These are phyloP conservation scores for Furcifer pardalis DNA, from an alignment of 2,797 vertebrate species.

Conservation along the genomic window DNA sequence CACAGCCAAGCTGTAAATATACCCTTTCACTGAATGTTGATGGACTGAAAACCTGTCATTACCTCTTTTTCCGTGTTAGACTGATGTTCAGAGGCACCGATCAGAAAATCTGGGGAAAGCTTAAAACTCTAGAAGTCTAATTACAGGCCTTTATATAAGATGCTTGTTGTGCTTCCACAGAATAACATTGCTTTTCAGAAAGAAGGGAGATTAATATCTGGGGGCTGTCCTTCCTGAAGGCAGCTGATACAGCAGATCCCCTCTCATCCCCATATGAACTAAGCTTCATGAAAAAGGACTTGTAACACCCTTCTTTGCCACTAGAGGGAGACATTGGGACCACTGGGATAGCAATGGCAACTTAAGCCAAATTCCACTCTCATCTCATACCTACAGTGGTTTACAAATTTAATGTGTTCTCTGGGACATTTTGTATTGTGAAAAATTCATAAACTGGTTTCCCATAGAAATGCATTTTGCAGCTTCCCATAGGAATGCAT, in stretches of 20 bases:
- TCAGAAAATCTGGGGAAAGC: background rate
- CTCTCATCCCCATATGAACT: too few relatives aligned
- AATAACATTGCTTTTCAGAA: background rate
- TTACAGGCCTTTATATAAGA: background rate
- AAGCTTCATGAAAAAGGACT: background rate
- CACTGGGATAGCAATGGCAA: background rate
- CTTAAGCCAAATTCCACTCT: background rate
- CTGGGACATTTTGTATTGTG: too few relatives aligned
- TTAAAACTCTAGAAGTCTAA: accelerated
- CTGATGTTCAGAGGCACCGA: background rate
- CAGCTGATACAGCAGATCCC: background rate
- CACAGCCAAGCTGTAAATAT: background rate
- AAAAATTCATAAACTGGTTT: too few relatives aligned
- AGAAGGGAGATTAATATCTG: background rate
- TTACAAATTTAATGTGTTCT: too few relatives aligned
- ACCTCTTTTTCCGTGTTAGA: background rate
- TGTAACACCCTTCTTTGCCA: background rate
- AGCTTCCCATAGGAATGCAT: too few relatives aligned
- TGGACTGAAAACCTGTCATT: background rate
- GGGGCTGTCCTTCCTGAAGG: too few relatives aligned
- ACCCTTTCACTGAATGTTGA: background rate
- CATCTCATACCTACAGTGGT: background rate
- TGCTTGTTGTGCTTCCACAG: background rate
- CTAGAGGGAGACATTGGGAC: background rate
- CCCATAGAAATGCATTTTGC: too few relatives aligned